Evolutionary conservation across 2,113 vertebrate species (phyloP).

Genomic region (Aix galericulata): DNA sequence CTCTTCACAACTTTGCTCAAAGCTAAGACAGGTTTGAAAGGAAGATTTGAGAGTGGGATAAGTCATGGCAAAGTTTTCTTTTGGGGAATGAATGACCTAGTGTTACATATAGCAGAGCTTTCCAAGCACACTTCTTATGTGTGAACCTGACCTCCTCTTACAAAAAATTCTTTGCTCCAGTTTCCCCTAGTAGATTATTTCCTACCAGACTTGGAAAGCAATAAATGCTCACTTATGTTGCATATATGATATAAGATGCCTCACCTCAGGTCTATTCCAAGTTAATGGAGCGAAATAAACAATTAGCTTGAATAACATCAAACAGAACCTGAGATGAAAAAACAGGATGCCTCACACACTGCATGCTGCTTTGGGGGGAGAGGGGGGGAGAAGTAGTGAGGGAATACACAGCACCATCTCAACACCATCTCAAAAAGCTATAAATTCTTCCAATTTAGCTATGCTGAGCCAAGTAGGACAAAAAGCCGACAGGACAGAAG

Average conservation of each 20-base stretch:
- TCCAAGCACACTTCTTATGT: background rate
- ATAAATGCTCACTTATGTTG: background rate
- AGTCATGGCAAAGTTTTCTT: conserved; percentile 14
- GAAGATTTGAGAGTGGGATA: conserved; percentile 14
- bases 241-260: background rate
- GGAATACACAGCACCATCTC: too few species aligned
- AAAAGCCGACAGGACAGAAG: background rate
- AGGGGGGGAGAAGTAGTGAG: too few species aligned
- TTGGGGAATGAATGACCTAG: conserved; percentile 40
- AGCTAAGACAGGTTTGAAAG: conserved; percentile 19
- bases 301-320: background rate
- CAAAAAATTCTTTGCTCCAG: background rate
- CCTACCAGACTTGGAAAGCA: background rate
- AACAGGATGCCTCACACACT: background rate
- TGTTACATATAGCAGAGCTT: background rate
- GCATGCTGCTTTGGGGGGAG: background rate
- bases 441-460: background rate
- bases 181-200: background rate
- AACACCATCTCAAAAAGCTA: background rate
- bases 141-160: background rate
- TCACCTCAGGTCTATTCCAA: background rate
- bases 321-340: background rate
- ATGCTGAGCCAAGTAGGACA: background rate
- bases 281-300: conserved; percentile 22
- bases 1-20: conserved; percentile 13